phyloP scores from a whole-genome alignment of 2,888 invertebrate genomes.

The Metallyticus violacea region DNA sequence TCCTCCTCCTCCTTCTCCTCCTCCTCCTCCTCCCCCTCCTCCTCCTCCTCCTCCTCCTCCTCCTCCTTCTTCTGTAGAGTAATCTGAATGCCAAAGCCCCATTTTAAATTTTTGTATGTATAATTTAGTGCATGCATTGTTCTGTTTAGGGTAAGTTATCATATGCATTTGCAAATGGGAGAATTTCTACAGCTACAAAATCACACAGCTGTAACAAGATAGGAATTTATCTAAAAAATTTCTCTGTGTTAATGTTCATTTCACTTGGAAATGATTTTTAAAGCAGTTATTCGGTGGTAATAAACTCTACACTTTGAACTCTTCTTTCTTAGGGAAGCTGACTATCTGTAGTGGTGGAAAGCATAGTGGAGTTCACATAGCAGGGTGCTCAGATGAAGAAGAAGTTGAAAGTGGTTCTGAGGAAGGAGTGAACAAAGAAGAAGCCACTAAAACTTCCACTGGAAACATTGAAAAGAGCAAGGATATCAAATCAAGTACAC shows the following conservation, averaged over 20 bases:
- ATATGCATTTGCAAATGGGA: too few species aligned
- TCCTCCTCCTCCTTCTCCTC: background rate
- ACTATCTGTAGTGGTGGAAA: background rate
- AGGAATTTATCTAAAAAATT: too few species aligned
- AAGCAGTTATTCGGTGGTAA: too few species aligned
- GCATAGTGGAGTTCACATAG: background rate
- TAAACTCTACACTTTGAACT: too few species aligned
- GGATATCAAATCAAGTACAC: background rate
- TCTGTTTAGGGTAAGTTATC: too few species aligned
- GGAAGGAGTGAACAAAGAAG: constrained; percentile 17
- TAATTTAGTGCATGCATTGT: too few species aligned
- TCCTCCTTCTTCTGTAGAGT: background rate
- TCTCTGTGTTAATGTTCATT: too few species aligned
- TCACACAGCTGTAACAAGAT: too few species aligned
- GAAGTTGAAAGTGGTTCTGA: constrained; percentile 30
- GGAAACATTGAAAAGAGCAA: background rate
- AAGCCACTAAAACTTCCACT: background rate
- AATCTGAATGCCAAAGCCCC: background rate
- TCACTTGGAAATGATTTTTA: too few species aligned
- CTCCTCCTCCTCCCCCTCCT: background rate
- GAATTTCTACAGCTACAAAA: too few species aligned
- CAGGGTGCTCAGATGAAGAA: constrained; percentile 32
- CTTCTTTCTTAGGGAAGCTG: constrained; percentile 17
- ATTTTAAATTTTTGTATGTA: too few species aligned
- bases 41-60: background rate